These are phyloP conservation scores for Setipinna tenuifilis DNA, from an alignment of 2,797 vertebrate species.

Conservation along the genomic window DNA sequence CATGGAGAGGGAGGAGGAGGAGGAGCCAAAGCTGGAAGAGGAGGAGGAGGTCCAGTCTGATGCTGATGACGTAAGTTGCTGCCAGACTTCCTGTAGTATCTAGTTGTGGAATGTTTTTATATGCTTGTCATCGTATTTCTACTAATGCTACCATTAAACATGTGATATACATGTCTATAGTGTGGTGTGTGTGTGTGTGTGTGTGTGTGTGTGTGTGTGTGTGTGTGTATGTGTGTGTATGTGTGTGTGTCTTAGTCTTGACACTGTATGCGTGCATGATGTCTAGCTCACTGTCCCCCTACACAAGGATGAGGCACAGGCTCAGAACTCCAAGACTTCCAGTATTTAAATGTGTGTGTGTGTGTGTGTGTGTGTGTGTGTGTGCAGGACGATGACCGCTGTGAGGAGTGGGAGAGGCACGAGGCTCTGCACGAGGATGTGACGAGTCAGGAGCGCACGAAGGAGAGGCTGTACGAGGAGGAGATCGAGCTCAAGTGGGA, in stretches of 20 bases:
- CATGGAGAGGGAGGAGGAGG: conserved; percentile 46
- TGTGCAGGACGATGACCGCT: conserved; percentile 85
- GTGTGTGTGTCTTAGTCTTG: no score
- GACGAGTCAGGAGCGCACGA: conserved; percentile 84
- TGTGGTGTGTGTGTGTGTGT: not conserved
- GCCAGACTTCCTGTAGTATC: not conserved
- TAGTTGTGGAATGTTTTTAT: not conserved
- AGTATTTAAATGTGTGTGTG: not conserved
- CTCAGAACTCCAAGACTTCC: not conserved
- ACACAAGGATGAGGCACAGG: not conserved
- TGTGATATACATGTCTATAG: not conserved
- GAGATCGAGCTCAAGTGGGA: conserved; percentile 98
- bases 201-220: no score
- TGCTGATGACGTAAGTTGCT: conserved; percentile 84
- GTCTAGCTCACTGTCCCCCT: not conserved
- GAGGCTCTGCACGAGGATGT: conserved; percentile 92
- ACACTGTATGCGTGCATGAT: not conserved
- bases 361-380: conserved; percentile 26
- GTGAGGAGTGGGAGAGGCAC: conserved; percentile 96
- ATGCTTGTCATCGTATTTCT: not conserved
- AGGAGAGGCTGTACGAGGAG: conserved; percentile 91
- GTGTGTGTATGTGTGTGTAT: no score
- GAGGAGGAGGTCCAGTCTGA: conserved; percentile 70
- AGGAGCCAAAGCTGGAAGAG: conserved; percentile 48
- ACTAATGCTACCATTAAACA: not conserved